Conservation (phyloP, 1,140 invertebrate species). For the Alviniconcha marisindica region DNA sequence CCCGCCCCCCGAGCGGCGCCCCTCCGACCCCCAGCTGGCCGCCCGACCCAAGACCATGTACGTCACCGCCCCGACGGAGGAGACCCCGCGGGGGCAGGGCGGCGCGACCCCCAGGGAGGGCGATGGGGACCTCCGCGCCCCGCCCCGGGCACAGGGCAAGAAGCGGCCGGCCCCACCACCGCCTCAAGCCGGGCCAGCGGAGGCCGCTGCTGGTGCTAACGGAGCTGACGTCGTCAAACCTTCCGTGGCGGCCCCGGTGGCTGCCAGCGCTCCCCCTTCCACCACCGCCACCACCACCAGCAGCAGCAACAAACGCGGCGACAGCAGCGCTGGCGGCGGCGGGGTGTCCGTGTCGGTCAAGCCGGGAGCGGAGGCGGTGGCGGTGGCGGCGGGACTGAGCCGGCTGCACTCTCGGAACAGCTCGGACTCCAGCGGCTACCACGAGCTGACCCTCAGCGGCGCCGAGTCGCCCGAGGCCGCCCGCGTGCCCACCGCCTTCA, state of each 20-base stretch:
- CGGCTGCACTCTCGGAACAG: conserved; percentile 83
- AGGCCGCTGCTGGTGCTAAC: not conserved
- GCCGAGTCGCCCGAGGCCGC: conserved; percentile 72
- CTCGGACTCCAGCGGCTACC: conserved; percentile 86
- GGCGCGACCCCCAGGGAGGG: not conserved
- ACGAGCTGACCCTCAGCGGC: conserved; percentile 84
- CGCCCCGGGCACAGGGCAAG: conserved; percentile 44
- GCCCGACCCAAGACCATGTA: conserved; percentile 65
- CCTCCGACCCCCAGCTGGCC: not conserved
- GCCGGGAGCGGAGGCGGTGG: not conserved
- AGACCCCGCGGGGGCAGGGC: not conserved
- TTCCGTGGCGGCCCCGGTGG: not conserved
- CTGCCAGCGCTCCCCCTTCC: not conserved
- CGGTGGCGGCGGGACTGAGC: not conserved
- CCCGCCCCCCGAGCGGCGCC: conserved; percentile 25
- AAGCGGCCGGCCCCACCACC: conserved; percentile 63
- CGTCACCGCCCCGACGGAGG: not conserved
- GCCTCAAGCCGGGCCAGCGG: conserved; percentile 44
- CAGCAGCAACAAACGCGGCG: conserved; percentile 51
- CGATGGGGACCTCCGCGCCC: not conserved
- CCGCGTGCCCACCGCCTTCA: conserved; percentile 49
- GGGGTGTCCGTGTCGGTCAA: conserved; percentile 21
- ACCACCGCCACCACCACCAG: conserved; percentile 4
- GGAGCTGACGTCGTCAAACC: not conserved
- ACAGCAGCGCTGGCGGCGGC: conserved; percentile 51